A percentile compares a stretch with the other conserved stretches of the same genome.
Evolutionary conservation across 1,140 invertebrate genomes (phyloP).

Genomic region (Hypsibius dujardini): DNA sequence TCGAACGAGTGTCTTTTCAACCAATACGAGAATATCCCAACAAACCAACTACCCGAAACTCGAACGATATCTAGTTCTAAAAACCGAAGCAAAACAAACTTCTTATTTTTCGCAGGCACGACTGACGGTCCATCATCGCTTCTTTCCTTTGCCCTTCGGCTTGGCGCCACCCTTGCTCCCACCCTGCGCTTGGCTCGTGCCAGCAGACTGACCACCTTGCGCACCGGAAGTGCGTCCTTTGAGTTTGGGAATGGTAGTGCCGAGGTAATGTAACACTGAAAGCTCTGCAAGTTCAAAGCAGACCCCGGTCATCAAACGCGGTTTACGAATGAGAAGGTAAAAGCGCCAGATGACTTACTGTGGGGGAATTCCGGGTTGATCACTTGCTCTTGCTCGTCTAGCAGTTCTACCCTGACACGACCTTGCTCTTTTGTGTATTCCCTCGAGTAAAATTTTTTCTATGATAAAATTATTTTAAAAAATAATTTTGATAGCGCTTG

Average conservation of each 20-base stretch:
- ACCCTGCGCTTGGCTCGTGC: conserved; percentile 32
- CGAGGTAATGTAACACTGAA: conserved; percentile 54
- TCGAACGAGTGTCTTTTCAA: too few relatives aligned
- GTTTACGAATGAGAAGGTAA: conserved; percentile 18
- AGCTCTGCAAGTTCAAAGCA: conserved; percentile 39
- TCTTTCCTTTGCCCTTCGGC: conserved; percentile 29
- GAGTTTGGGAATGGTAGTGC: conserved; percentile 72
- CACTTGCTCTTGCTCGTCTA: conserved; percentile 69
- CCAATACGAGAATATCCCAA: too few relatives aligned
- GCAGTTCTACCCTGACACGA: conserved; percentile 72
- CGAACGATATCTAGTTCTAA: too few relatives aligned
- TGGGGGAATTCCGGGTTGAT: conserved; percentile 52
- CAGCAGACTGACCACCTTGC: background rate
- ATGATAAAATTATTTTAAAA: conserved; percentile 21
- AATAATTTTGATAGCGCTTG: too few relatives aligned
- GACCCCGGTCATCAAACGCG: conserved; percentile 19
- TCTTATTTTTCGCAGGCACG: background rate
- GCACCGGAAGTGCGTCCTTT: conserved; percentile 47
- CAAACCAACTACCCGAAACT: too few relatives aligned
- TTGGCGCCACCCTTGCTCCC: conserved; percentile 28
- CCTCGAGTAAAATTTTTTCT: conserved; percentile 74
- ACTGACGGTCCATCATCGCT: conserved; percentile 18
- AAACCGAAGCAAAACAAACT: too few relatives aligned
- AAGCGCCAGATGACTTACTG: conserved; percentile 34
- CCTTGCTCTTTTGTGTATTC: conserved; percentile 81